These are phyloP conservation scores for Tipula confusa DNA, from an alignment of 2,888 invertebrate genomes.

Conservation along the genomic window DNA sequence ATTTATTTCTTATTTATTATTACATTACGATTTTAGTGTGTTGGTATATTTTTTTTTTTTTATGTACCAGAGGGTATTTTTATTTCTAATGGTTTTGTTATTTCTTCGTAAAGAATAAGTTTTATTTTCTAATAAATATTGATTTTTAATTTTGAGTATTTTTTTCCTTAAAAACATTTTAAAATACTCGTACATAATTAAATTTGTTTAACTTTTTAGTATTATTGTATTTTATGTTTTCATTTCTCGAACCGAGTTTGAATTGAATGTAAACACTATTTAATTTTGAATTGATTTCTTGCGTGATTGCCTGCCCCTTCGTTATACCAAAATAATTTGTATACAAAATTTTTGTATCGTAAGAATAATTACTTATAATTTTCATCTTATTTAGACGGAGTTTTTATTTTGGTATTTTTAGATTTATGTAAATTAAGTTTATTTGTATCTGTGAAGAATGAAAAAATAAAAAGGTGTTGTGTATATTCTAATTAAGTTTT, in stretches of 20 bases:
- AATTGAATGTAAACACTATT: background rate
- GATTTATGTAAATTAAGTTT: background rate
- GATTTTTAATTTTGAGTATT: background rate
- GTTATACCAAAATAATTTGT: background rate
- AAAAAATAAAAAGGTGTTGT: constrained; percentile 15
- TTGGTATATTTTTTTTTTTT: background rate
- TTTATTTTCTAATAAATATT: constrained; percentile 15
- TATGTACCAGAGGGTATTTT: background rate
- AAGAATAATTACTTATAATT: constrained; percentile 21
- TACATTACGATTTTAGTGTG: background rate
- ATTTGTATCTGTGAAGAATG: background rate
- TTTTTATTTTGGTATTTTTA: constrained; percentile 4
- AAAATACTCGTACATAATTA: background rate
- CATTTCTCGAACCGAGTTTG: background rate
- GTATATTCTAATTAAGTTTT: background rate
- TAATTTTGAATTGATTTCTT: background rate
- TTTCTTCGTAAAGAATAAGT: background rate
- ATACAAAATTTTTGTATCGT: background rate
- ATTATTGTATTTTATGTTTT: background rate
- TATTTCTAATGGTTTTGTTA: constrained; percentile 3
- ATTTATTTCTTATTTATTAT: background rate
- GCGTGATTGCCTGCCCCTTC: background rate
- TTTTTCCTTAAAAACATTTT: background rate
- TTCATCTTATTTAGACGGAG: background rate
- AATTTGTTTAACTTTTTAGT: background rate